A percentile compares a stretch with the other conserved stretches of the same genome.
phyloP scores from a whole-genome alignment of 1,140 invertebrate genomes.

The Spodoptera litura region DNA sequence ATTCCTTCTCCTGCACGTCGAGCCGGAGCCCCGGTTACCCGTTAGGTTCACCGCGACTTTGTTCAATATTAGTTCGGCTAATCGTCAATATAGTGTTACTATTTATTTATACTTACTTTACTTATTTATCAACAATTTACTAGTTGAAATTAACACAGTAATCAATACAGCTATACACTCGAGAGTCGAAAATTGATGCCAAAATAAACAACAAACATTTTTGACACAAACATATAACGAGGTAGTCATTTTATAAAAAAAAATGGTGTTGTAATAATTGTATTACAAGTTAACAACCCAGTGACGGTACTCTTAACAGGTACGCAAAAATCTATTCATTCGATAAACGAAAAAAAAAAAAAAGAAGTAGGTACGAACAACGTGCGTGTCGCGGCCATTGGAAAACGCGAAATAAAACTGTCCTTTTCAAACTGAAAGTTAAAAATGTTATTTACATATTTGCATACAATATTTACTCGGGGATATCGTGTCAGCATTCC shows the following conservation, averaged over 20 bases:
- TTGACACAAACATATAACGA: too few species aligned
- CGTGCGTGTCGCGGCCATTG: background rate
- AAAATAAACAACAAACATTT: too few species aligned
- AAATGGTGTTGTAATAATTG: too few species aligned
- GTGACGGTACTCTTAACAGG: background rate
- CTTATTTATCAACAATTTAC: background rate
- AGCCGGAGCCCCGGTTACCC: too few species aligned
- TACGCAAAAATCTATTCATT: constrained; percentile 4
- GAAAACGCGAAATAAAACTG: constrained; percentile 24
- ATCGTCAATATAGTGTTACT: background rate
- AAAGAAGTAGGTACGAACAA: background rate
- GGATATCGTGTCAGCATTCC: constrained; percentile 54
- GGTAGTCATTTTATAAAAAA: too few species aligned
- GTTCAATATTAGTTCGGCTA: too few species aligned
- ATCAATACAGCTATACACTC: too few species aligned
- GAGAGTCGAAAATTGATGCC: too few species aligned
- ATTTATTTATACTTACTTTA: background rate
- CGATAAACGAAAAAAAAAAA: background rate
- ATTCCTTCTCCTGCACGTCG: too few species aligned
- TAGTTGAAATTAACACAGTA: too few species aligned
- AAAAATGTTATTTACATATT: constrained; percentile 46
- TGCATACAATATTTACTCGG: constrained; percentile 50
- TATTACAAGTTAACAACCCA: too few species aligned
- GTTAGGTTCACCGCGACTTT: too few species aligned
- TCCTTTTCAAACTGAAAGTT: constrained; percentile 31